These are phyloP conservation scores for Torymus auratus DNA, from an alignment of 2,888 invertebrate species.

Conservation along the genomic window DNA sequence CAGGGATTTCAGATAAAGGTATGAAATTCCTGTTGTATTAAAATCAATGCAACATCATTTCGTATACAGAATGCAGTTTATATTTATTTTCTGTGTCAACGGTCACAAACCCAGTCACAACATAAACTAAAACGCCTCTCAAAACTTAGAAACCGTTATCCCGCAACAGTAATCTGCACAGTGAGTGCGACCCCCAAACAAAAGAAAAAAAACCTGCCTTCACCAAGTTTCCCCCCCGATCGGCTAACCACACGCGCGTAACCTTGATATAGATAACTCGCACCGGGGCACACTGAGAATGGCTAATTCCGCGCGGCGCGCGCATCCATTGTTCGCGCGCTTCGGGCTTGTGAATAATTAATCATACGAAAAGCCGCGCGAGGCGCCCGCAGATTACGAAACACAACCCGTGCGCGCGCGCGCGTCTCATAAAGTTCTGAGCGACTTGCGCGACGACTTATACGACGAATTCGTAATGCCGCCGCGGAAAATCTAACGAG, in stretches of 20 bases:
- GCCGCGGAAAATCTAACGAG: slow-evolving; percentile 26
- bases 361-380: slow-evolving; percentile 9
- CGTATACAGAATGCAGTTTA: no score
- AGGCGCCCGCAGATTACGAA: not conserved
- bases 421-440: no score
- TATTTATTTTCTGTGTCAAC: no score
- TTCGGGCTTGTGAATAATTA: slow-evolving; percentile 35
- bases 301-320: slow-evolving; percentile 10
- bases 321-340: slow-evolving; percentile 7
- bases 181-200: slow-evolving; percentile 61
- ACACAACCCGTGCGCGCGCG: not conserved
- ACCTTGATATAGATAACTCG: slow-evolving; percentile 7
- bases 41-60: no score
- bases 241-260: no score
- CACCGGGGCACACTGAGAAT: not conserved
- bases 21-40: no score
- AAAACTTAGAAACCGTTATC: no score
- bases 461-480: not conserved
- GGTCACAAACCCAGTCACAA: no score
- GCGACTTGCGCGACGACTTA: no score
- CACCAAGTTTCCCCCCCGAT: not conserved
- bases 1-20: no score
- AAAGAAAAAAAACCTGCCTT: not conserved
- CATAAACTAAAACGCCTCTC: no score
- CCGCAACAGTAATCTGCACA: no score